These are phyloP conservation scores for Apantesis nais DNA, from an alignment of 2,888 invertebrate genomes.

Conservation along the genomic window DNA sequence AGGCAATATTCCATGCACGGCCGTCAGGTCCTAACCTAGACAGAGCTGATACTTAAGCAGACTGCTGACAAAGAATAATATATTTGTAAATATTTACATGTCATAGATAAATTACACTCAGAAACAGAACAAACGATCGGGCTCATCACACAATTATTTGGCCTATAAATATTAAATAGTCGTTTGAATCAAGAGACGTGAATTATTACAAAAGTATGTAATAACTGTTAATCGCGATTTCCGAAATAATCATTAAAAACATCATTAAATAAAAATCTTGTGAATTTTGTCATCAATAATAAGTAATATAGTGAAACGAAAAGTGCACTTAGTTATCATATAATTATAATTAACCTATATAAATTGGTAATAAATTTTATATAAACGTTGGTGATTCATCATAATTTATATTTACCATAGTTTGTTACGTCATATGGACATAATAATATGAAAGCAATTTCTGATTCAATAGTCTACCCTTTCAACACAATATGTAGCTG, in stretches of 20 bases:
- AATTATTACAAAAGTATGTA: too few relatives aligned
- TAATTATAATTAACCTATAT: background rate
- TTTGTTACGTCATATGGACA: background rate
- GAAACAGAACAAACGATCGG: too few relatives aligned
- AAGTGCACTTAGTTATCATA: background rate
- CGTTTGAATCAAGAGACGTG: background rate
- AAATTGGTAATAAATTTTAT: background rate
- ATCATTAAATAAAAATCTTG: too few relatives aligned
- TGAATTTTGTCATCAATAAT: too few relatives aligned
- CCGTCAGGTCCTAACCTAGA: too few relatives aligned
- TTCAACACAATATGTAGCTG: conserved; percentile 5
- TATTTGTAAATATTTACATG: too few relatives aligned
- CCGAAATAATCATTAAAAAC: background rate
- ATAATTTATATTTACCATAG: background rate
- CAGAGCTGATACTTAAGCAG: too few relatives aligned
- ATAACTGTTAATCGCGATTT: background rate
- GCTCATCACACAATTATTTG: too few relatives aligned
- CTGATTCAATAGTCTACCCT: conserved; percentile 1
- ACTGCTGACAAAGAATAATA: too few relatives aligned
- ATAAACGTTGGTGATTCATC: background rate
- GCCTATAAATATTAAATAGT: background rate
- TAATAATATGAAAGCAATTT: conserved; percentile 31
- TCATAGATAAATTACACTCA: too few relatives aligned
- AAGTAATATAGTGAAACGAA: too few relatives aligned
- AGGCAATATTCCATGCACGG: too few relatives aligned